Evolutionary conservation across 2,797 vertebrate genomes (phyloP), one percentile per base, ranked within the genome.

Genomic region (Neosilurus mollespiculum): DNA sequence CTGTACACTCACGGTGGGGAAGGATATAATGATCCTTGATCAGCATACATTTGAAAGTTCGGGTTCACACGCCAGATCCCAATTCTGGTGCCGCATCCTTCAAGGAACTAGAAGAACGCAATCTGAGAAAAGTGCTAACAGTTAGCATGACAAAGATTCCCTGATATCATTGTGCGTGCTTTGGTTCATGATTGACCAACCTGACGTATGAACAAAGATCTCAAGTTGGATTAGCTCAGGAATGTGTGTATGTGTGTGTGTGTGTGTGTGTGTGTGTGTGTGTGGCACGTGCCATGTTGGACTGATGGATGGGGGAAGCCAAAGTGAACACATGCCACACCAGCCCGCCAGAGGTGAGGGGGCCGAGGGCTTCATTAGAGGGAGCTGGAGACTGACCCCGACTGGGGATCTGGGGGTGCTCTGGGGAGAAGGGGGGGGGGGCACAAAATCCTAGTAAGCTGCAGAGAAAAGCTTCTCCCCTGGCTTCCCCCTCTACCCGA

Each of bases 311-410:
- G 85, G 0, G 5, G 71, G 89, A 81, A 86, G 86, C 89, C 84
- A 84, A 91, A 84, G 88, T 86, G 83, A 89, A 92, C 89, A 78
- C 69, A 85, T 90, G 88, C 83, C 88, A 88, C 84, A 65, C 88
- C 75, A 88, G 84, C 87, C 90, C 83, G 72, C 90, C 81, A 51
- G 37, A 4, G 58, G 90, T 86, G 89, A 91, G 88, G 90, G 91
- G 91, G 93, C 93, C 92, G 66, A 92, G 93, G 93, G 93, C 94
- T 93, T 95, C 94, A 94, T 95, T 95, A 95, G 91, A 92, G 89
- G 90, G 86, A 92, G 90, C 90, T 93, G 91, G 91, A 93, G 90
- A 91, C 92, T 92, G 90, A 94, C 93, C 93, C 92, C 72, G 87
- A 89, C 91, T 92, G 93, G 84, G 84, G 83, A 81, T 34, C 43